Conservation (phyloP, 1,140 invertebrate genomes). For the Hydropsyche tenuis region DNA sequence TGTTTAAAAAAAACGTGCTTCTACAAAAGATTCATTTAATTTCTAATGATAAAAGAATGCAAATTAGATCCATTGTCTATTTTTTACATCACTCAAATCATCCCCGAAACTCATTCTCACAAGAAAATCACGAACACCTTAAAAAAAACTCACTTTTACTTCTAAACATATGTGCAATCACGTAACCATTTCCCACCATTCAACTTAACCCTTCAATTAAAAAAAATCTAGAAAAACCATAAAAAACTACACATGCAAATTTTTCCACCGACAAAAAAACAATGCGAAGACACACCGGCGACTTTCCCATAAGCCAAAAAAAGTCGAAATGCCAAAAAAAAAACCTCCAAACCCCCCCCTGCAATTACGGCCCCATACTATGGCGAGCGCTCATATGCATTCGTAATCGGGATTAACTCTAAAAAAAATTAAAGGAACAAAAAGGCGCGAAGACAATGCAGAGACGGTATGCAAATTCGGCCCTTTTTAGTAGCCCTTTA, state of each 20-base stretch:
- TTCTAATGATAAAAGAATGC: too few relatives aligned
- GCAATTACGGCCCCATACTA: slow-evolving; percentile 47
- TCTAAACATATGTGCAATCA: slow-evolving; percentile 44
- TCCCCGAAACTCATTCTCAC: background rate
- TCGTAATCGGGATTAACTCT: slow-evolving; percentile 47
- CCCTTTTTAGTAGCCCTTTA: slow-evolving; percentile 31
- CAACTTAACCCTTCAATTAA: background rate
- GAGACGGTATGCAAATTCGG: slow-evolving; percentile 46
- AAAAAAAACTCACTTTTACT: background rate
- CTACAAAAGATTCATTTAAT: slow-evolving; percentile 15
- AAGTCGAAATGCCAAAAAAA: slow-evolving; percentile 36
- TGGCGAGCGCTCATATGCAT: slow-evolving; percentile 46
- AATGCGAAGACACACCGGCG: slow-evolving; percentile 30
- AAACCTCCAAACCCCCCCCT: background rate
- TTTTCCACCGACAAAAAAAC: slow-evolving; percentile 40
- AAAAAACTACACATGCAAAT: slow-evolving; percentile 46
- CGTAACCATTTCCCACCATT: slow-evolving; percentile 41
- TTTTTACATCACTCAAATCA: background rate
- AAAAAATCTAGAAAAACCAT: slow-evolving; percentile 30
- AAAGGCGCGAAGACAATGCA: slow-evolving; percentile 38
- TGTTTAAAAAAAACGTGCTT: too few relatives aligned
- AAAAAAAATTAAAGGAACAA: slow-evolving; percentile 2
- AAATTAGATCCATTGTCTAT: background rate
- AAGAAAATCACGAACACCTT: background rate
- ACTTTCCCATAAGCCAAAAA: slow-evolving; percentile 45